Evolutionary conservation across 2,888 invertebrate genomes (phyloP), one percentile per base, ranked within the genome.

Genomic region (Orthonevra nobilis): DNA sequence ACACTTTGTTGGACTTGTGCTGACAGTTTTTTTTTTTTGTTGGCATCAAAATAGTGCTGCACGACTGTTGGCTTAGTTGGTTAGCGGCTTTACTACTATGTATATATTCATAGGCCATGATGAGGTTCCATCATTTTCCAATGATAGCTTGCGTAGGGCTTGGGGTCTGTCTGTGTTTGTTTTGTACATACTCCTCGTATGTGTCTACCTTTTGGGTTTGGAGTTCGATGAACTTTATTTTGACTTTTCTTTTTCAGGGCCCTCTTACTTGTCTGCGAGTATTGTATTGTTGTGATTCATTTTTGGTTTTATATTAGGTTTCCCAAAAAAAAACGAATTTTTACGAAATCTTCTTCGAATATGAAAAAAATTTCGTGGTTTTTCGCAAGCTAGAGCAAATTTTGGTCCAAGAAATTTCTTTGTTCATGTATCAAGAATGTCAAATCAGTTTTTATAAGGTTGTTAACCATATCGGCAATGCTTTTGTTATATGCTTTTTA

Each of bases 211-310:
- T 12, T 56, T 15, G 15, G 17, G 12, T 32, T 40, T 26, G 15
- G 19, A 40, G 72, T 72, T 64, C 36, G 26, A 12, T 54, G 54
- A 72, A 72, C 70, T 46, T 54, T 52, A 15, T 38, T 61, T 63
- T 48, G 6, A 54, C 9, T 40, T 50, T 63, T 30, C 20, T 40
- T 36, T 38, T 56, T 54, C 36, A 20, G 17, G 32, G 48, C 32
- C 46, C 26, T n/a, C n/a, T n/a, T n/a, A n/a, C n/a, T n/a, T n/a
- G n/a, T n/a, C n/a, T n/a, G n/a, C n/a, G n/a, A n/a, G n/a, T n/a
- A n/a, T n/a, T n/a, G n/a, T n/a, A n/a, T n/a, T n/a, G n/a, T n/a
- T n/a, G n/a, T n/a, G n/a, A n/a, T n/a, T n/a, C n/a, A n/a, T n/a
- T n/a, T n/a, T n/a, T n/a, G n/a, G n/a, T n/a, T n/a, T n/a, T n/a